These are phyloP conservation scores for Hedya salicella DNA, from an alignment of 2,888 invertebrate species.

Conservation along the genomic window DNA sequence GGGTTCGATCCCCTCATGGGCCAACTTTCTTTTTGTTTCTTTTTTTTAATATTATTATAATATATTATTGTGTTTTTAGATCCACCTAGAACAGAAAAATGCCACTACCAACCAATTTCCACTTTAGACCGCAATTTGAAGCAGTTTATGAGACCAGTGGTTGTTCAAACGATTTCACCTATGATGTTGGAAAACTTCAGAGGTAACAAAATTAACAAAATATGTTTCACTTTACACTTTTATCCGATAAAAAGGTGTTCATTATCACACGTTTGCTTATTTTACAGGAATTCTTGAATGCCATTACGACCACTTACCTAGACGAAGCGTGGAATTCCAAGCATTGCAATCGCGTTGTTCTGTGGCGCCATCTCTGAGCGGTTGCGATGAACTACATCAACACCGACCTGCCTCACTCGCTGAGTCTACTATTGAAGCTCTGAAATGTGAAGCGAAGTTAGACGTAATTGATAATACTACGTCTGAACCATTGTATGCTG, in stretches of 20 bases:
- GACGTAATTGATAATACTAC: slow-evolving; percentile 73
- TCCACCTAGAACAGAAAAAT: slow-evolving; percentile 76
- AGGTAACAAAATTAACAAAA: slow-evolving; percentile 65
- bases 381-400: slow-evolving; percentile 60
- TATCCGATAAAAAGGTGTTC: background rate
- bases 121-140: slow-evolving; percentile 78
- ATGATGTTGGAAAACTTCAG: slow-evolving; percentile 85
- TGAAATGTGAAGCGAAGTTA: slow-evolving; percentile 77
- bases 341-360: slow-evolving; percentile 61
- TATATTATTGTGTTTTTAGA: slow-evolving; percentile 64
- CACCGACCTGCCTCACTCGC: slow-evolving; percentile 64
- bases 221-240: background rate
- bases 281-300: slow-evolving; percentile 81
- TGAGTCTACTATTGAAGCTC: slow-evolving; percentile 74
- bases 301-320: slow-evolving; percentile 86
- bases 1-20: slow-evolving; percentile 91
- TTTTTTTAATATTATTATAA: slow-evolving; percentile 41
- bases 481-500: slow-evolving; percentile 87
- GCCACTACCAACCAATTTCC: slow-evolving; percentile 82
- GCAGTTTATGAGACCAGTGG: slow-evolving; percentile 81
- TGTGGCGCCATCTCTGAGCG: slow-evolving; percentile 70
- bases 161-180: slow-evolving; percentile 80
- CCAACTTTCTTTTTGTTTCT: slow-evolving; percentile 69
- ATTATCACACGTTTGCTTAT: background rate
- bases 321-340: slow-evolving; percentile 71